phyloP scores from a whole-genome alignment of 2,888 invertebrate genomes.

The Apomyelois bistriatella region DNA sequence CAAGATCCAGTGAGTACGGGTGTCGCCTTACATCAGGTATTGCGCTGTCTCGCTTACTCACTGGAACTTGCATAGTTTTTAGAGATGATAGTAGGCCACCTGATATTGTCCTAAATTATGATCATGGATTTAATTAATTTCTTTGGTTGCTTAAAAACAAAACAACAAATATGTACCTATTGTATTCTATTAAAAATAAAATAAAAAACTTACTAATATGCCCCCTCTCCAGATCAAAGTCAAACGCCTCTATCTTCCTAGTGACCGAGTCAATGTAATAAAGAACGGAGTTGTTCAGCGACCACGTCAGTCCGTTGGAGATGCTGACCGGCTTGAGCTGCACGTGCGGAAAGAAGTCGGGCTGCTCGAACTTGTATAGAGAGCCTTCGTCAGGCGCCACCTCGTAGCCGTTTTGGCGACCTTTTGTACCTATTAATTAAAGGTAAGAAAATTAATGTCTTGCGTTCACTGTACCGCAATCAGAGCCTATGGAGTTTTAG shows the following conservation, averaged over 20 bases:
- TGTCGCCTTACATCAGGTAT: too few relatives aligned
- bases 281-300: constrained; percentile 72
- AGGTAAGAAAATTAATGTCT: neutral
- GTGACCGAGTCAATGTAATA: constrained; percentile 84
- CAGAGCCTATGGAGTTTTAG: too few relatives aligned
- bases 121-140: too few relatives aligned
- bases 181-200: too few relatives aligned
- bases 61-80: too few relatives aligned
- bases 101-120: too few relatives aligned
- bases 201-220: constrained; percentile 15
- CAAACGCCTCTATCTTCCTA: constrained; percentile 79
- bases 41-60: too few relatives aligned
- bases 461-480: neutral
- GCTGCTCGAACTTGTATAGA: constrained; percentile 65
- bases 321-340: constrained; percentile 63
- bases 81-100: too few relatives aligned
- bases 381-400: constrained; percentile 49
- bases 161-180: too few relatives aligned
- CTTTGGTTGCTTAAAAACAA: too few relatives aligned
- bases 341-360: constrained; percentile 30
- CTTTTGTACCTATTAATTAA: constrained; percentile 40
- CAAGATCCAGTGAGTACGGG: too few relatives aligned
- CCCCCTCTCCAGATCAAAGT: constrained; percentile 77
- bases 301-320: constrained; percentile 87
- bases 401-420: constrained; percentile 35